phyloP scores from a whole-genome alignment of 2,888 invertebrate species.

The Cosmia trapezina region DNA sequence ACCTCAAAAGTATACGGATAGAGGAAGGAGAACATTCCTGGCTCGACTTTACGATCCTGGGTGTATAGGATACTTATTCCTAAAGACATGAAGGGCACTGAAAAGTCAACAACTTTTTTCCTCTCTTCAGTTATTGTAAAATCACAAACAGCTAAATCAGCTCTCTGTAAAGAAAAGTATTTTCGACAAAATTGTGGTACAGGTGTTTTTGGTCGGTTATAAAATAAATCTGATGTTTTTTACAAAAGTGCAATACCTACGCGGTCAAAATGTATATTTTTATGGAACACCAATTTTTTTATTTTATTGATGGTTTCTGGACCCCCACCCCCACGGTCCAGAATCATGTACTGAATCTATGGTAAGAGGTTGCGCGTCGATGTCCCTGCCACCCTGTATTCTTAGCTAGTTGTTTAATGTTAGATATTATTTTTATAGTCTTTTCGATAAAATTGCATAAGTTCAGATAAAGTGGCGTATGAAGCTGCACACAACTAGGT shows the following conservation, averaged over 20 bases:
- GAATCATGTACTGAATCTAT: too few species aligned
- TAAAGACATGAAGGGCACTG: slow-evolving; percentile 98
- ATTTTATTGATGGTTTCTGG: too few species aligned
- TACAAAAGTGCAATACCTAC: too few species aligned
- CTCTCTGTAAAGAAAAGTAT: slow-evolving; percentile 73
- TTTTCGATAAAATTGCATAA: background rate
- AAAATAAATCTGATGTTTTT: too few species aligned
- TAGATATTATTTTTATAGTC: background rate
- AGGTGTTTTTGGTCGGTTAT: background rate
- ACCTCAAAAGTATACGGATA: slow-evolving; percentile 95
- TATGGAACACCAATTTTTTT: too few species aligned
- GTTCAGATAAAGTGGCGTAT: background rate
- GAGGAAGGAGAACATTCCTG: slow-evolving; percentile 96
- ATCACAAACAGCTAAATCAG: slow-evolving; percentile 89
- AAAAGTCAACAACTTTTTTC: slow-evolving; percentile 97
- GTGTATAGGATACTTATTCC: slow-evolving; percentile 97
- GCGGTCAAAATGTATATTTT: too few species aligned
- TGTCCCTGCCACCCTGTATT: background rate
- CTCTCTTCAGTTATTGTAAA: slow-evolving; percentile 98
- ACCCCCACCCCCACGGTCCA: too few species aligned
- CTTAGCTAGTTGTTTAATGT: background rate
- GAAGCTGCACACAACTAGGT: background rate
- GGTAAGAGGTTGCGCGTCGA: too few species aligned
- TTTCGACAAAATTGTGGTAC: background rate
- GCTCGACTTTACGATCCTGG: slow-evolving; percentile 93